Conservation (phyloP, 2,113 vertebrate species). For the Myrmecobius fasciatus region DNA sequence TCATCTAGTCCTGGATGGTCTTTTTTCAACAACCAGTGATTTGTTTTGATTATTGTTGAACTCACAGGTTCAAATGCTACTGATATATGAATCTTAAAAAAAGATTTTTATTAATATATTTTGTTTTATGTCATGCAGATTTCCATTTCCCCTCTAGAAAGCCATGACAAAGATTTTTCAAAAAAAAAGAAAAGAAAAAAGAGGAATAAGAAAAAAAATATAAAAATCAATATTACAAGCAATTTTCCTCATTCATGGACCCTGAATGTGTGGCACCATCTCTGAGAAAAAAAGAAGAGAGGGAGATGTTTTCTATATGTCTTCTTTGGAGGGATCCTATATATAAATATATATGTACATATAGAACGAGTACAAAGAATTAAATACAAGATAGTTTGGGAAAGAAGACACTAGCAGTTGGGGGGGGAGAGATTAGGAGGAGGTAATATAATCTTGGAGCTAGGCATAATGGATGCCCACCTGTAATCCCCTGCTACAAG, state of each 20-base stretch:
- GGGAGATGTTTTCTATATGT: not conserved
- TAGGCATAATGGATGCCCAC: not conserved
- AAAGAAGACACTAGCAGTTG: not conserved
- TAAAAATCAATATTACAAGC: not conserved
- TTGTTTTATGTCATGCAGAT: not conserved
- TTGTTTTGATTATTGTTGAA: no score
- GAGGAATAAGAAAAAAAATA: not conserved
- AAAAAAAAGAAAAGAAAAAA: not conserved
- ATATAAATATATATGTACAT: not conserved
- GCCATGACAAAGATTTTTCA: not conserved
- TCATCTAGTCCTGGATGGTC: not conserved
- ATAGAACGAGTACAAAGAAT: not conserved
- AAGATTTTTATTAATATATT: not conserved
- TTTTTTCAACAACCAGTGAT: no score
- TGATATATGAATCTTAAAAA: not conserved
- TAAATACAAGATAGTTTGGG: not conserved
- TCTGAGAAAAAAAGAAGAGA: not conserved
- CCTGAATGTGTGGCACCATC: no score
- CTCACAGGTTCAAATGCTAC: not conserved
- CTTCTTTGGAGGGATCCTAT: not conserved
- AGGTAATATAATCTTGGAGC: not conserved
- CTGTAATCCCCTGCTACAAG: not conserved
- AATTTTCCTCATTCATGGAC: not conserved
- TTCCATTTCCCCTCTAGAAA: not conserved
- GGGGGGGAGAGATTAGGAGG: not conserved